A percentile compares a stretch with the other conserved stretches of the same genome.
phyloP scores from a whole-genome alignment of 1,140 invertebrate species.

The Drosophila obscura region DNA sequence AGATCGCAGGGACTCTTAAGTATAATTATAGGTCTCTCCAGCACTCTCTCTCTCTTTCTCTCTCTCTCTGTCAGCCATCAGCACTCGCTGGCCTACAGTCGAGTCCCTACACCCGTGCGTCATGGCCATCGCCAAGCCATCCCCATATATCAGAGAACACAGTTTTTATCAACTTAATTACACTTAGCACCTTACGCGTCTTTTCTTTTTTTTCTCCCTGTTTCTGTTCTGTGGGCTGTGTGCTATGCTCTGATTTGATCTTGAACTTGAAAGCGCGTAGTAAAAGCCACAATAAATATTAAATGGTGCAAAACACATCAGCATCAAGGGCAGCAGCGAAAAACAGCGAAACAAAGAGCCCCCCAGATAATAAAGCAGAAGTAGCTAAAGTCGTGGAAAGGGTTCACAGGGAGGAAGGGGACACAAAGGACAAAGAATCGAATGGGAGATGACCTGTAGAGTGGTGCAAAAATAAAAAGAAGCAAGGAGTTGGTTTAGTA shows the following conservation, averaged over 20 bases:
- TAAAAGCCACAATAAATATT: slow-evolving; percentile 69
- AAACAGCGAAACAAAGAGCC: slow-evolving; percentile 50
- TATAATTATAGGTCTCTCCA: slow-evolving; percentile 37
- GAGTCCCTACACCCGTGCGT: slow-evolving; percentile 8
- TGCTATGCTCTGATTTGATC: slow-evolving; percentile 46
- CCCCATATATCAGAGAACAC: slow-evolving; percentile 58
- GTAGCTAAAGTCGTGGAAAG: slow-evolving; percentile 4
- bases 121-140: slow-evolving; percentile 26
- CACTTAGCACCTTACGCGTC: slow-evolving; percentile 61
- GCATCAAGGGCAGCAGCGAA: slow-evolving; percentile 40
- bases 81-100: background rate
- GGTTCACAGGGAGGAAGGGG: slow-evolving; percentile 1
- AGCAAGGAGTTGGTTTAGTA: too few species aligned
- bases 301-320: slow-evolving; percentile 67
- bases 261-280: slow-evolving; percentile 62
- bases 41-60: background rate
- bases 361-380: slow-evolving; percentile 47
- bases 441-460: slow-evolving; percentile 38
- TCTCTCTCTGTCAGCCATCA: slow-evolving; percentile 1
- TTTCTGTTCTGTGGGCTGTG: slow-evolving; percentile 5
- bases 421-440: background rate
- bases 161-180: slow-evolving; percentile 73
- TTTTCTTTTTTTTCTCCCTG: background rate
- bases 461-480: too few species aligned
- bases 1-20: too few species aligned